Evolutionary conservation across 1,140 invertebrate genomes (phyloP).

Genomic region (Plutomurus gul): DNA sequence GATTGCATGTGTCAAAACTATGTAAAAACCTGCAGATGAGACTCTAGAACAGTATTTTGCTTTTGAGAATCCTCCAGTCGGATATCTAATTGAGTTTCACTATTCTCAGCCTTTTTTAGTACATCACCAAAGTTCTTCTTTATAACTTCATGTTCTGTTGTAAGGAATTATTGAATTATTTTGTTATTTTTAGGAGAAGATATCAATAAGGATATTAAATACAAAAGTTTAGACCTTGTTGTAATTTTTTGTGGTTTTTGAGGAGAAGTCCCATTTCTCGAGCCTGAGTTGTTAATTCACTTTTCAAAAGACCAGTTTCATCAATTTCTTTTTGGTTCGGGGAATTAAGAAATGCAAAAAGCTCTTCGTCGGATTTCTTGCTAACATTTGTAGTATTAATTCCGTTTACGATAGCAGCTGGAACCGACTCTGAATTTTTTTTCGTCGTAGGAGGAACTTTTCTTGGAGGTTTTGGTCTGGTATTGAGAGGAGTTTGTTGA

Average conservation of each 20-base stretch:
- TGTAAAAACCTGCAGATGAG: background rate
- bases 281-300: slow-evolving; percentile 42
- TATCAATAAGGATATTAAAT: background rate
- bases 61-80: background rate
- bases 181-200: background rate
- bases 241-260: slow-evolving; percentile 50
- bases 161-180: background rate
- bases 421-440: background rate
- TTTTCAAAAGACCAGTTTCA: slow-evolving; percentile 39
- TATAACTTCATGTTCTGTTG: slow-evolving; percentile 43
- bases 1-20: too few relatives aligned
- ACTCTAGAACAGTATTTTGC: background rate
- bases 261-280: slow-evolving; percentile 42
- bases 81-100: background rate
- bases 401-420: background rate
- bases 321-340: slow-evolving; percentile 41
- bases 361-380: slow-evolving; percentile 37
- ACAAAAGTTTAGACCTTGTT: slow-evolving; percentile 27
- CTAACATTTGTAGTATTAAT: background rate
- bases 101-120: background rate
- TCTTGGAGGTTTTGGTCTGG: slow-evolving; percentile 10
- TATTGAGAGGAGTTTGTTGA: background rate
- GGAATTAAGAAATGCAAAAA: slow-evolving; percentile 42
- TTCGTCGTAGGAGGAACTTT: background rate
- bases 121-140: slow-evolving; percentile 30